A percentile compares a stretch with the other conserved stretches of the same genome.
phyloP scores from a whole-genome alignment of 2,113 vertebrate species.

The Silurus glanis region DNA sequence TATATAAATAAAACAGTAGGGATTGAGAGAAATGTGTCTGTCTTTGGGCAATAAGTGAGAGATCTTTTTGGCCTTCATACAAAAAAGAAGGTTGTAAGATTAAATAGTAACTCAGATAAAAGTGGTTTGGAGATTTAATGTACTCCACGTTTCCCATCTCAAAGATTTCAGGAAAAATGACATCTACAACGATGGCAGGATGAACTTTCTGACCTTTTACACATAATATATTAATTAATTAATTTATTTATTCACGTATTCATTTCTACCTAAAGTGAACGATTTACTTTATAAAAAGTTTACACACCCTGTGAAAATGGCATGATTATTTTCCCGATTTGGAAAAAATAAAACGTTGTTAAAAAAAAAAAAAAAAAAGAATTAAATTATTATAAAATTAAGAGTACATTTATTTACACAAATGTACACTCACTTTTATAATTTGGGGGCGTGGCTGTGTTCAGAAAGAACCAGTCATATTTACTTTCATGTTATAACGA shows the following conservation, averaged over 20 bases:
- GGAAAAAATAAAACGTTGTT: too few relatives aligned
- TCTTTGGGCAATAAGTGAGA: background rate
- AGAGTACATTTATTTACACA: too few relatives aligned
- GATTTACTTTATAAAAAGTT: background rate
- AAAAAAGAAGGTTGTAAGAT: background rate
- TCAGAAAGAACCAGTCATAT: too few relatives aligned
- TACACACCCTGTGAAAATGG: too few relatives aligned
- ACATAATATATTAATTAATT: background rate
- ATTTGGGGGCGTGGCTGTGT: too few relatives aligned
- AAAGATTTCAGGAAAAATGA: background rate
- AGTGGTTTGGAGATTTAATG: background rate
- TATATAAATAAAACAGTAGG: background rate
- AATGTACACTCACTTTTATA: too few relatives aligned
- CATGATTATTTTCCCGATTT: too few relatives aligned
- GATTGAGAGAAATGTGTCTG: background rate
- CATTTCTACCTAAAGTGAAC: background rate
- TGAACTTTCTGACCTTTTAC: background rate
- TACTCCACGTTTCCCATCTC: background rate
- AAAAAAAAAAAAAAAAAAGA: too few relatives aligned
- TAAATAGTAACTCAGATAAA: background rate
- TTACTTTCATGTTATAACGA: too few relatives aligned
- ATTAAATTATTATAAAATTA: too few relatives aligned
- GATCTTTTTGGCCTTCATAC: background rate
- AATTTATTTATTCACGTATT: background rate
- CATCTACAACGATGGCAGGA: background rate